Conservation (phyloP, 2,797 vertebrate species). For the Dicrostonyx torquatus region DNA sequence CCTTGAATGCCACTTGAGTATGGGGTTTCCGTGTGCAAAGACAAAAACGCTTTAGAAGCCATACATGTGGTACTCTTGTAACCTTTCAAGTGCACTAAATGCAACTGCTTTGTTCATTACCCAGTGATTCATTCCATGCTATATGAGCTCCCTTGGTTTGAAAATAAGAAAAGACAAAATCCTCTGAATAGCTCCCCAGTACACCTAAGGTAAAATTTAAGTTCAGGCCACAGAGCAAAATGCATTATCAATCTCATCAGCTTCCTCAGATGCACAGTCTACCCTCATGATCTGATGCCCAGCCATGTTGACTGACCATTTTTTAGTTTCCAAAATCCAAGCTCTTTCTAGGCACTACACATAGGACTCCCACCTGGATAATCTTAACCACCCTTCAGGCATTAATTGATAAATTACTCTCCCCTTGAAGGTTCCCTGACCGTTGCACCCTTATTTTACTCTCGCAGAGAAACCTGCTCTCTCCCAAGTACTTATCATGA, state of each 20-base stretch:
- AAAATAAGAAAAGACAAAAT: not conserved
- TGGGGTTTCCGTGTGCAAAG: not conserved
- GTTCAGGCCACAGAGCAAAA: not conserved
- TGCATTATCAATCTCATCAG: not conserved
- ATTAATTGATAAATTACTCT: constrained; percentile 36
- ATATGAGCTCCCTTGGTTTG: not conserved
- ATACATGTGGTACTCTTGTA: not conserved
- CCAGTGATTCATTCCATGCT: not conserved
- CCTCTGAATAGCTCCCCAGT: not conserved
- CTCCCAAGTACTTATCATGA: constrained; percentile 29
- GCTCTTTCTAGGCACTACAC: not conserved
- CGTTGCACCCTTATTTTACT: not conserved
- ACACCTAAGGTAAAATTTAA: not conserved
- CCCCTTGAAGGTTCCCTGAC: not conserved
- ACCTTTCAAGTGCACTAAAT: not conserved
- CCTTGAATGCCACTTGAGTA: not conserved
- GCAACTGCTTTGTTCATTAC: not conserved
- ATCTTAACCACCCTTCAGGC: not conserved
- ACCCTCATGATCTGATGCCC: not conserved
- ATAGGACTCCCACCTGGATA: not conserved
- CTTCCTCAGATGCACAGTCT: no score
- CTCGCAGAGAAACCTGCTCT: constrained; percentile 11
- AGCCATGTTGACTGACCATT: not conserved
- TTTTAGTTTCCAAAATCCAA: not conserved
- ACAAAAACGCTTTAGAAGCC: not conserved